Evolutionary conservation across 2,797 vertebrate species (phyloP).

Genomic region (Anas flavirostris): DNA sequence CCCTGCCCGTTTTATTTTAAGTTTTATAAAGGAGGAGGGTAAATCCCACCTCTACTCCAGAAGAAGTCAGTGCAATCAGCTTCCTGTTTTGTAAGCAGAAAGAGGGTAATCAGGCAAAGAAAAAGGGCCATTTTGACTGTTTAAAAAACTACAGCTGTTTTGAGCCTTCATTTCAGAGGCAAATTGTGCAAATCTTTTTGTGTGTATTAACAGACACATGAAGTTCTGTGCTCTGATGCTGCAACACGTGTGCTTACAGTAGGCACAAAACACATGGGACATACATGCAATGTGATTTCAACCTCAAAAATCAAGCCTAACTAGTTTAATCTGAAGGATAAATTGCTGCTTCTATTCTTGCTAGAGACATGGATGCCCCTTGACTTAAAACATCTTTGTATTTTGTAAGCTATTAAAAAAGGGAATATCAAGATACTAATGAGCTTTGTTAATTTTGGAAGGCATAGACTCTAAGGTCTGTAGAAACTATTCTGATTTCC

Average conservation of each 20-base stretch:
- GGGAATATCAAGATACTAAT: neutral
- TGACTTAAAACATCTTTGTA: neutral
- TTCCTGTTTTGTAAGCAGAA: slow-evolving; percentile 38
- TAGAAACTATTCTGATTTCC: slow-evolving; percentile 6
- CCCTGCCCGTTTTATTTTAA: neutral
- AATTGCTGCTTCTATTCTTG: slow-evolving; percentile 37
- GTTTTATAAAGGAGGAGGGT: neutral
- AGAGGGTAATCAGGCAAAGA: neutral
- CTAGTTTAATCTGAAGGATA: slow-evolving; percentile 42
- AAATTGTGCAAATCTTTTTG: neutral
- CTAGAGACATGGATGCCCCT: neutral
- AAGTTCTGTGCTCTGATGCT: neutral
- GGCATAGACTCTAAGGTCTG: neutral
- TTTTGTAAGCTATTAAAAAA: neutral
- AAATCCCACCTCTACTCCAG: neutral
- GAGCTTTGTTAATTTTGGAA: neutral
- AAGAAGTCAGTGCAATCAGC: slow-evolving; percentile 18
- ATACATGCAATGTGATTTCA: neutral
- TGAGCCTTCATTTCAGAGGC: neutral
- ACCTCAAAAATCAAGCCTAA: slow-evolving; percentile 47
- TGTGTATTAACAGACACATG: neutral
- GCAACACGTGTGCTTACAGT: neutral
- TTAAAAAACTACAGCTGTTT: neutral
- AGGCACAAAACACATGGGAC: neutral
- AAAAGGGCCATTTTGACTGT: neutral